A percentile compares a stretch with the other conserved stretches of the same genome.
Conservation (phyloP, 2,888 invertebrate species). For the Andrena chrysosceles region DNA sequence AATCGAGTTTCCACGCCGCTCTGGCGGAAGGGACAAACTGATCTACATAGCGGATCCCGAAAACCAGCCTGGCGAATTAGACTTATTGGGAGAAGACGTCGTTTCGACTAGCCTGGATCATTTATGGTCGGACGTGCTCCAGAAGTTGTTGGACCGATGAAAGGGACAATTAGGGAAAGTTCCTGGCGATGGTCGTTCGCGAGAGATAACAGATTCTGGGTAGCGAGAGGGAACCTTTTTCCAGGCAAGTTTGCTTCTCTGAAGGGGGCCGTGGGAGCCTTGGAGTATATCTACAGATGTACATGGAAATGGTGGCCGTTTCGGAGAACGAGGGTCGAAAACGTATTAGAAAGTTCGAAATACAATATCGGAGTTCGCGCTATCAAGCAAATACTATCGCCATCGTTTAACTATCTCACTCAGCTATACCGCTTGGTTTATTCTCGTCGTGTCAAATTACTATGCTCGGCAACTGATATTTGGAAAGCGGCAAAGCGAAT, state of each 20-base stretch:
- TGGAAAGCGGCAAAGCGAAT: too few relatives aligned
- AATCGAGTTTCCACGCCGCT: slow-evolving; percentile 40
- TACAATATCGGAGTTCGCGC: too few relatives aligned
- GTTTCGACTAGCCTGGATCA: slow-evolving; percentile 25
- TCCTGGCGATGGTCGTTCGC: not conserved
- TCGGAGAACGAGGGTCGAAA: not conserved
- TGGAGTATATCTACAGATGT: not conserved
- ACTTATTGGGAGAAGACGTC: slow-evolving; percentile 39
- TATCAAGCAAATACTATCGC: too few relatives aligned
- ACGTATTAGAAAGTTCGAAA: too few relatives aligned
- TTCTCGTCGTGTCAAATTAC: too few relatives aligned
- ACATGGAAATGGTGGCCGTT: not conserved
- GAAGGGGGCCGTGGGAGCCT: not conserved
- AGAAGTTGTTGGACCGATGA: slow-evolving; percentile 41
- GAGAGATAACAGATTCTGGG: not conserved
- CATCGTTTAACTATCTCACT: too few relatives aligned
- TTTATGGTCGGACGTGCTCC: slow-evolving; percentile 35
- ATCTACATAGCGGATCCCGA: slow-evolving; percentile 33
- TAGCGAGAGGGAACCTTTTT: slow-evolving; percentile 21
- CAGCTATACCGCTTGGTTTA: too few relatives aligned
- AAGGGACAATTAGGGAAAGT: slow-evolving; percentile 57
- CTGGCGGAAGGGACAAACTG: slow-evolving; percentile 16
- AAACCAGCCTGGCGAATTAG: slow-evolving; percentile 45
- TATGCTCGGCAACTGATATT: too few relatives aligned
- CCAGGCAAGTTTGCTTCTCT: not conserved